These are phyloP conservation scores for Murina feae DNA, from an alignment of 2,113 vertebrate genomes.

Conservation along the genomic window DNA sequence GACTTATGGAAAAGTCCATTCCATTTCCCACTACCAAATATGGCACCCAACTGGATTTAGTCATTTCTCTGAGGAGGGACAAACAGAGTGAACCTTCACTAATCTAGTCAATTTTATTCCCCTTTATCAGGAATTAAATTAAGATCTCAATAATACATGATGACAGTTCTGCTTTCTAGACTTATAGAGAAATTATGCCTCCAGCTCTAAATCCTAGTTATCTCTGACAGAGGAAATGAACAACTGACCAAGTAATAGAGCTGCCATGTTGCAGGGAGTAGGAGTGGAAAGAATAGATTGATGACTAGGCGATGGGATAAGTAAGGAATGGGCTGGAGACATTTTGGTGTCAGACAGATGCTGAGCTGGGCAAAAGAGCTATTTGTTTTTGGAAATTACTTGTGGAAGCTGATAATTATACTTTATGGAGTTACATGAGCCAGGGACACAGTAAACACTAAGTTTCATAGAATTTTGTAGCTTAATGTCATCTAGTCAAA, in stretches of 20 bases:
- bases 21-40: background rate
- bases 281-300: background rate
- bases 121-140: conserved; percentile 40
- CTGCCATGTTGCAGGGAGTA: background rate
- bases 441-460: background rate
- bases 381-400: conserved; percentile 38
- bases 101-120: conserved; percentile 6
- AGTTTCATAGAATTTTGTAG: background rate
- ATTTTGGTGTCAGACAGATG: background rate
- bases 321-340: background rate
- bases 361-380: background rate
- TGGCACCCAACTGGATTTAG: background rate
- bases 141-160: conserved; percentile 26
- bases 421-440: background rate
- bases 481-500: background rate
- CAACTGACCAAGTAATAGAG: background rate
- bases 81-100: background rate
- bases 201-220: background rate
- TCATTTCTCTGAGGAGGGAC: background rate
- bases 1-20: background rate
- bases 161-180: conserved; percentile 29
- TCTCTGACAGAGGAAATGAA: background rate
- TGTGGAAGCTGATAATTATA: background rate
- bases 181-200: background rate
- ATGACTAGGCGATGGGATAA: background rate